phyloP scores from a whole-genome alignment of 2,113 vertebrate species.

The Pardalotus punctatus region DNA sequence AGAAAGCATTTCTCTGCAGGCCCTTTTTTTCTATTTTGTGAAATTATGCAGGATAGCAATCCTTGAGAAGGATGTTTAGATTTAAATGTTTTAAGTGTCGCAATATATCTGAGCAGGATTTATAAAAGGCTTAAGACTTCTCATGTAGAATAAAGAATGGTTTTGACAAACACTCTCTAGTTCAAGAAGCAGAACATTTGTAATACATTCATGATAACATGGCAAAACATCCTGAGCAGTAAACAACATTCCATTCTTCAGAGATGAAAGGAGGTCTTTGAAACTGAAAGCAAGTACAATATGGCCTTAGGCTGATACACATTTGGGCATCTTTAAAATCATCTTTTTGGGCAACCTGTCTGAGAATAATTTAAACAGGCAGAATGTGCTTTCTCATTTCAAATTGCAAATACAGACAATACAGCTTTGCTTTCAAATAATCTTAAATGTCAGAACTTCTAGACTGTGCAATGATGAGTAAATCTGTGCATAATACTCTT shows the following conservation, averaged over 20 bases:
- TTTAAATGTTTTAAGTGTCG: neutral
- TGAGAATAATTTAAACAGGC: constrained; percentile 55
- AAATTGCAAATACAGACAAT: constrained; percentile 40
- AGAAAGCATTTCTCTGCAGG: neutral
- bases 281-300: constrained; percentile 54
- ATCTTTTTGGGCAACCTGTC: constrained; percentile 60
- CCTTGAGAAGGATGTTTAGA: constrained; percentile 20
- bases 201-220: constrained; percentile 49
- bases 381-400: constrained; percentile 45
- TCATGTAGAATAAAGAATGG: constrained; percentile 11
- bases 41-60: neutral
- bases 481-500: neutral
- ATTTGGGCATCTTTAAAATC: constrained; percentile 61
- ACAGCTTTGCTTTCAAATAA: constrained; percentile 21
- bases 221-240: constrained; percentile 62
- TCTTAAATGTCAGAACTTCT: constrained; percentile 7
- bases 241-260: constrained; percentile 68
- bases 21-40: neutral
- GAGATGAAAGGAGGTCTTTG: constrained; percentile 66
- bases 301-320: constrained; percentile 39
- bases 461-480: neutral
- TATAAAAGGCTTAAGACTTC: constrained; percentile 39
- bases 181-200: constrained; percentile 58
- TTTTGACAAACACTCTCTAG: constrained; percentile 25
- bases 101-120: neutral